Conservation (phyloP, 1,140 invertebrate genomes). For the Drosophila parvula region DNA sequence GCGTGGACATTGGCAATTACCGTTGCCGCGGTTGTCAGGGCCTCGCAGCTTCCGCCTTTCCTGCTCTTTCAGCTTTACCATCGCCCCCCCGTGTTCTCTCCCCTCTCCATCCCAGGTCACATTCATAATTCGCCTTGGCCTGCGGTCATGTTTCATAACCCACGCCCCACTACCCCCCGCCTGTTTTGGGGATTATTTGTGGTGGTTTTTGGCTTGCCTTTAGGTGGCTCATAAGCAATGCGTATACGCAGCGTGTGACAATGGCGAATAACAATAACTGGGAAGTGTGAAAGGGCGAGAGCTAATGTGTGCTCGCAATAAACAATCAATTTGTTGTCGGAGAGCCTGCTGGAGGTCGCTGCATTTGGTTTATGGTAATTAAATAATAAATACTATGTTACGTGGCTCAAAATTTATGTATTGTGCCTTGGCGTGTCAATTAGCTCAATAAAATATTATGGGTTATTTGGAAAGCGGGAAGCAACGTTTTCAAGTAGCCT, state of each 20-base stretch:
- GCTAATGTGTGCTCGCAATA: conserved; percentile 75
- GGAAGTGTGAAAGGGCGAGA: conserved; percentile 34
- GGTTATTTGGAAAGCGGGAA: conserved; percentile 26
- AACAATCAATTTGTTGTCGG: conserved; percentile 73
- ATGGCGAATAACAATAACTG: conserved; percentile 59
- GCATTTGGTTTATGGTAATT: conserved; percentile 69
- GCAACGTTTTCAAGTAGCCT: background rate
- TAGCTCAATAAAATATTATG: conserved; percentile 60
- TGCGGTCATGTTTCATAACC: conserved; percentile 69
- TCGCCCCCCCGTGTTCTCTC: background rate
- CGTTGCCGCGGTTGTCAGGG: conserved; percentile 76
- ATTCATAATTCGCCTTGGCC: conserved; percentile 65
- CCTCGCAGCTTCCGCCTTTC: conserved; percentile 41
- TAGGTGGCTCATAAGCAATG: conserved; percentile 33
- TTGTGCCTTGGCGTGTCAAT: conserved; percentile 62
- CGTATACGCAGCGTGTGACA: conserved; percentile 67
- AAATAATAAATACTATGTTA: conserved; percentile 72
- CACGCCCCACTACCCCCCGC: background rate
- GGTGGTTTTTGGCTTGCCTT: conserved; percentile 39
- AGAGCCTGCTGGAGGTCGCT: conserved; percentile 45
- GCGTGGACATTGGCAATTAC: conserved; percentile 77
- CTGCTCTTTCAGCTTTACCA: conserved; percentile 4
- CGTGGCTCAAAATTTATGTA: conserved; percentile 52
- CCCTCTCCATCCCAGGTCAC: conserved; percentile 1
- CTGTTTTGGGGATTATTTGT: conserved; percentile 45